Evolutionary conservation across 2,113 vertebrate genomes (phyloP), one percentile per base, ranked within the genome.

Genomic region (Poecilia latipinna): DNA sequence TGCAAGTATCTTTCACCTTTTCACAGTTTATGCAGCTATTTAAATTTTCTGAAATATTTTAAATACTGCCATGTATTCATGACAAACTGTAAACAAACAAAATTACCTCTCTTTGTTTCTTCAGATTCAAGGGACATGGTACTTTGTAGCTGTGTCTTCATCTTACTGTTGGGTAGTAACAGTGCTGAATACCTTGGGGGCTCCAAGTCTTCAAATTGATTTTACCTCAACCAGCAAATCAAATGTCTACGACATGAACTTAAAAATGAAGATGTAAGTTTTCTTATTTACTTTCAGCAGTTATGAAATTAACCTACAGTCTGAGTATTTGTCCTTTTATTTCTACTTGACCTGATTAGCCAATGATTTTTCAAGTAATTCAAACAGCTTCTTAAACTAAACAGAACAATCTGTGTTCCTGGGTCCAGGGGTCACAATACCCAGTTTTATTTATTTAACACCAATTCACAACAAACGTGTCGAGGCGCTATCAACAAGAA

Each of bases 61-160:
- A 10, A 37, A 12, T 19, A 4, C 4, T n/a, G 60, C 2, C 11
- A 13, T 12, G 12, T 12, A 42, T 42, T 42, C 8, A 42, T 15
- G 19, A 33, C 8, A 62, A n/a, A 37, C 10, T 24, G 22, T 12
- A 65, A 24, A 22, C 8, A 65, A n/a, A 65, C 4, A 65, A 65
- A n/a, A 61, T 61, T 4, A 61, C 6, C 28, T 8, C 1, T 65
- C 6, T 13, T 24, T 70, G 31, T 1, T 0, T 2, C 32, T 42
- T 26, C 72, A 86, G 87, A 0, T 88, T 2, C 0, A 6, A 51
- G 84, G 87, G 8, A 75, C 1, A 1, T 86, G 87, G 82, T 7
- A 82, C 44, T 0, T 32, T 0, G 48, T 82, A 32, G 73, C 82
- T 1, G 0, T 75, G 0, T 8, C 81, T 22, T 6, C 61, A 1